A percentile compares a stretch with the other conserved stretches of the same genome.
phyloP scores from a whole-genome alignment of 2,797 vertebrate genomes.

The Chaetodon trifasciatus region DNA sequence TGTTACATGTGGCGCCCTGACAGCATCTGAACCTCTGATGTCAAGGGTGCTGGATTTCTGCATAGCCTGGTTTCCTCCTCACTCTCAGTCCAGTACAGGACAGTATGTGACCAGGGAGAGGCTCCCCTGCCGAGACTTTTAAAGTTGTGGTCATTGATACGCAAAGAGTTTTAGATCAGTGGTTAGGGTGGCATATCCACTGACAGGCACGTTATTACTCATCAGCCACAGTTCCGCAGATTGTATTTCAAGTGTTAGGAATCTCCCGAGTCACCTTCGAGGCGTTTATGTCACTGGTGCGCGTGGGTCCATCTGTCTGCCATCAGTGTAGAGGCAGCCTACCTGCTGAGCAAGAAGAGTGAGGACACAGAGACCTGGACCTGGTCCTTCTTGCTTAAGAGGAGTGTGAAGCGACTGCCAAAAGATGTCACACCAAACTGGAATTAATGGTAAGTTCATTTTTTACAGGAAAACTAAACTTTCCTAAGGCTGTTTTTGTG shows the following conservation, averaged over 20 bases:
- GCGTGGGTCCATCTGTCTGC: constrained; percentile 75
- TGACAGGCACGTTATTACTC: constrained; percentile 86
- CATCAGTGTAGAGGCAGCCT: constrained; percentile 63
- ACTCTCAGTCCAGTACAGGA: constrained; percentile 25
- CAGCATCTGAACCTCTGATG: constrained; percentile 46
- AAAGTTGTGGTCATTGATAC: constrained; percentile 78
- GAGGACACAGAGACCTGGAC: constrained; percentile 70
- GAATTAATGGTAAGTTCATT: constrained; percentile 81
- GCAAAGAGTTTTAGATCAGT: constrained; percentile 81
- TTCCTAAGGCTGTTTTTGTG: neutral
- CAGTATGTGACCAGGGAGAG: constrained; percentile 48
- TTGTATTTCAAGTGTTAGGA: constrained; percentile 86
- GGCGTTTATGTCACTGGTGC: constrained; percentile 81
- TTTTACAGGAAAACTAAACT: neutral
- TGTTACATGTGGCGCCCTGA: constrained; percentile 58
- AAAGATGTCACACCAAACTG: constrained; percentile 88
- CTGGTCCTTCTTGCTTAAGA: constrained; percentile 56
- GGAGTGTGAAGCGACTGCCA: constrained; percentile 69
- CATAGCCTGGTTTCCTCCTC: constrained; percentile 5
- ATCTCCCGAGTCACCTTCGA: constrained; percentile 81
- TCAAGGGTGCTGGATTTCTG: constrained; percentile 36
- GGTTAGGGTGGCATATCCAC: constrained; percentile 83
- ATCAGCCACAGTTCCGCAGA: constrained; percentile 85
- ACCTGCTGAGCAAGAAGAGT: constrained; percentile 64
- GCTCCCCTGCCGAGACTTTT: constrained; percentile 54